Percentiles rank a stretch among this genome's conserved stretches.
Conservation (phyloP, 2,888 invertebrate species). For the Sarcophaga caerulescens region DNA sequence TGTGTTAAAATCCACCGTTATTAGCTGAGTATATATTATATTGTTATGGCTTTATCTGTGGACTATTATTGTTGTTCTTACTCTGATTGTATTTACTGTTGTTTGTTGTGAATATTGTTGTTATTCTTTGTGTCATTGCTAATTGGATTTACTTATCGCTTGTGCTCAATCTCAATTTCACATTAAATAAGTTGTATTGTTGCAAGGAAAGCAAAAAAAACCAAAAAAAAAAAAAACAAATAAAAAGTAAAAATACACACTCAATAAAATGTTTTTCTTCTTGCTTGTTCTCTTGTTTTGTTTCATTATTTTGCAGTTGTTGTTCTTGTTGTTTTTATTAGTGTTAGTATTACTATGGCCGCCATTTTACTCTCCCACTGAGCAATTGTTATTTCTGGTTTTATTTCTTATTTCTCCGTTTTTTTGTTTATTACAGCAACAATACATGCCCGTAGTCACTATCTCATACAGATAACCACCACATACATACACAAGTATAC, state of each 20-base stretch:
- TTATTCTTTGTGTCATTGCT: constrained; percentile 54
- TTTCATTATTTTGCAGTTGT: background rate
- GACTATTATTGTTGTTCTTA: no score
- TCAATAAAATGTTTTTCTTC: no score
- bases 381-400: no score
- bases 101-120: constrained; percentile 2
- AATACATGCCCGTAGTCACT: no score
- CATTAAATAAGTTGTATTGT: constrained; percentile 67
- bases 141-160: constrained; percentile 71
- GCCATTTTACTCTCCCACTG: background rate
- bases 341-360: background rate
- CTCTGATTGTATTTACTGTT: background rate
- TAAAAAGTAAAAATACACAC: no score
- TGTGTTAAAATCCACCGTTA: constrained; percentile 22
- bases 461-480: no score
- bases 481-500: no score
- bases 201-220: background rate
- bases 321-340: constrained; percentile 4
- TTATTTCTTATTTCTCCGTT: no score
- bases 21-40: constrained; percentile 16
- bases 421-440: no score
- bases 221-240: background rate
- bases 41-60: background rate
- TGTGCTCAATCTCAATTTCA: constrained; percentile 70
- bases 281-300: no score